phyloP scores from a whole-genome alignment of 2,797 vertebrate genomes.

The Botia kubotai region DNA sequence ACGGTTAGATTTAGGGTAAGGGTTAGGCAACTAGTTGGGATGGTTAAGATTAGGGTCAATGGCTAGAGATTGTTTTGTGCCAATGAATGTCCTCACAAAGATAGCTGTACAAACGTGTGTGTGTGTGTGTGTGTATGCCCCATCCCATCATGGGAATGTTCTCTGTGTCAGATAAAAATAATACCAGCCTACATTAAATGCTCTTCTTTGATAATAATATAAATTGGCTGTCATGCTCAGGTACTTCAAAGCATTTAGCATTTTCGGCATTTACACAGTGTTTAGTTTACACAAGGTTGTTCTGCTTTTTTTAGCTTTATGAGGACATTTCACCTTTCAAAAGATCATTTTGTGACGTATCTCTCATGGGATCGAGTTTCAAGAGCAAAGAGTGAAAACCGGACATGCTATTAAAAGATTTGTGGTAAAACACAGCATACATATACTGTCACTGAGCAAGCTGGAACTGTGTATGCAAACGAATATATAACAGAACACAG shows the following conservation, averaged over 20 bases:
- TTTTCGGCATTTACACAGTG: not conserved
- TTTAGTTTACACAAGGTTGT: constrained; percentile 6
- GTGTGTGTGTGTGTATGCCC: not conserved
- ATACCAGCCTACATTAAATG: constrained; percentile 10
- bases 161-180: constrained; percentile 16
- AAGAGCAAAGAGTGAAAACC: not conserved
- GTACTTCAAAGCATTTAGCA: constrained; percentile 11
- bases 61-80: too few relatives aligned
- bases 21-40: too few relatives aligned
- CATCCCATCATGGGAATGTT: not conserved
- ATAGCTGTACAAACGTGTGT: not conserved
- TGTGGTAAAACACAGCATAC: not conserved
- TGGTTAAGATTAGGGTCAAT: too few relatives aligned
- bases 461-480: not conserved
- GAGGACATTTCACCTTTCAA: not conserved
- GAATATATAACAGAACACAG: not conserved
- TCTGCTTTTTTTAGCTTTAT: constrained; percentile 19
- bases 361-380: not conserved
- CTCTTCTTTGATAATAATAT: constrained; percentile 11
- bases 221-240: not conserved
- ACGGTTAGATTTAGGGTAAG: too few relatives aligned
- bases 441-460: not conserved
- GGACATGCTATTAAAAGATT: not conserved
- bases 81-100: too few relatives aligned
- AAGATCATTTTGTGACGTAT: not conserved